Conservation (phyloP, 2,888 invertebrate species). For the Nephrotoma appendiculata region DNA sequence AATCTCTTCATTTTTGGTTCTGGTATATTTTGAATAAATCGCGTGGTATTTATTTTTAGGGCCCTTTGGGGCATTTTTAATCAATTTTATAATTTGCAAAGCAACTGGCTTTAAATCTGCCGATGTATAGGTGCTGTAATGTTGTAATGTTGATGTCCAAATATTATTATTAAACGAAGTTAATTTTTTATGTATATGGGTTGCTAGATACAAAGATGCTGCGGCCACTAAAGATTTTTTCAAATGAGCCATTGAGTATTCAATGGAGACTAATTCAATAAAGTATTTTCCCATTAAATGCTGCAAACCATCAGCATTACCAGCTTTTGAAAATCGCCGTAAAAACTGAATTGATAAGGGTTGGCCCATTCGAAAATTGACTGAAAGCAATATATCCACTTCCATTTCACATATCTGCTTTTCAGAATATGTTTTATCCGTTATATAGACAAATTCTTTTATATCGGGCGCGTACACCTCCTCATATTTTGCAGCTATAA, state of each 20-base stretch:
- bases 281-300: conserved; percentile 84
- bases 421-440: conserved; percentile 73
- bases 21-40: conserved; percentile 49
- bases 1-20: conserved; percentile 25
- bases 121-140: conserved; percentile 62
- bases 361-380: conserved; percentile 70
- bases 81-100: conserved; percentile 49
- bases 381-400: conserved; percentile 35
- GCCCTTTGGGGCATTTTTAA: conserved; percentile 50
- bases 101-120: conserved; percentile 54
- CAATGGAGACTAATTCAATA: conserved; percentile 67
- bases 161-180: neutral
- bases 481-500: conserved; percentile 88
- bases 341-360: conserved; percentile 84
- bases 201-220: conserved; percentile 25
- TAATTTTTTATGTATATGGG: neutral
- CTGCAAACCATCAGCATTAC: conserved; percentile 49
- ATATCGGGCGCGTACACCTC: conserved; percentile 83
- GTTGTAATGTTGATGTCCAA: conserved; percentile 61
- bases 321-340: conserved; percentile 54
- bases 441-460: conserved; percentile 78
- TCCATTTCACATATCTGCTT: conserved; percentile 74
- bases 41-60: conserved; percentile 43
- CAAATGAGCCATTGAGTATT: conserved; percentile 63
- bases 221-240: conserved; percentile 51